phyloP scores from a whole-genome alignment of 2,797 vertebrate genomes.

The Micropoecilia bifurca region DNA sequence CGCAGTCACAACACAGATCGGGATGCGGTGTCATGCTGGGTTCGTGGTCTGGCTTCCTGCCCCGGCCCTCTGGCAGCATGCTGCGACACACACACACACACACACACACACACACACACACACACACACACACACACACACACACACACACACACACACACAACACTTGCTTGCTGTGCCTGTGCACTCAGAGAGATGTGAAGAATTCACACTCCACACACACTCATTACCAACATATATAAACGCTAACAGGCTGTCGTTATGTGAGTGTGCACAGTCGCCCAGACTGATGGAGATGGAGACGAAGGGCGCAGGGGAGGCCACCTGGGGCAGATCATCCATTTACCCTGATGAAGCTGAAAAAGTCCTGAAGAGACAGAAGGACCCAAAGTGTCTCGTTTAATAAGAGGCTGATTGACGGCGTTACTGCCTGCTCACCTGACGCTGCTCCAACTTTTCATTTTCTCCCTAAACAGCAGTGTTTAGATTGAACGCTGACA shows the following conservation, averaged over 20 bases:
- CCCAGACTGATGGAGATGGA: slow-evolving; percentile 35
- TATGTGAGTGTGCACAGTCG: slow-evolving; percentile 36
- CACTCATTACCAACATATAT: slow-evolving; percentile 22
- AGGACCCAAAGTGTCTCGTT: not conserved
- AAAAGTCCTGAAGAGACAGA: not conserved
- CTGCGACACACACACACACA: slow-evolving; percentile 45
- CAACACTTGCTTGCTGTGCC: slow-evolving; percentile 32
- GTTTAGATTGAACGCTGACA: not conserved
- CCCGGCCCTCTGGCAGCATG: slow-evolving; percentile 64
- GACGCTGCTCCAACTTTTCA: not conserved
- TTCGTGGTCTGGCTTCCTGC: slow-evolving; percentile 63
- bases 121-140: slow-evolving; percentile 24
- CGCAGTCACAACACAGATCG: slow-evolving; percentile 81
- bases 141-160: slow-evolving; percentile 30
- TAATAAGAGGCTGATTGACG: not conserved
- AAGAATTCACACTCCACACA: slow-evolving; percentile 31
- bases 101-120: slow-evolving; percentile 31
- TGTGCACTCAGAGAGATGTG: slow-evolving; percentile 24
- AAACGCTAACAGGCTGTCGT: slow-evolving; percentile 47
- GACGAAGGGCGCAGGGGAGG: slow-evolving; percentile 1
- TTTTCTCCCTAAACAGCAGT: not conserved
- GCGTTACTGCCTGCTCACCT: not conserved
- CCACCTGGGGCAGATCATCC: slow-evolving; percentile 4
- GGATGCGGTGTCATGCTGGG: slow-evolving; percentile 71
- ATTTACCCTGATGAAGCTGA: slow-evolving; percentile 2